These are phyloP conservation scores for Diploscapter pachys DNA, from an alignment of 1,140 invertebrate species.

Conservation along the genomic window DNA sequence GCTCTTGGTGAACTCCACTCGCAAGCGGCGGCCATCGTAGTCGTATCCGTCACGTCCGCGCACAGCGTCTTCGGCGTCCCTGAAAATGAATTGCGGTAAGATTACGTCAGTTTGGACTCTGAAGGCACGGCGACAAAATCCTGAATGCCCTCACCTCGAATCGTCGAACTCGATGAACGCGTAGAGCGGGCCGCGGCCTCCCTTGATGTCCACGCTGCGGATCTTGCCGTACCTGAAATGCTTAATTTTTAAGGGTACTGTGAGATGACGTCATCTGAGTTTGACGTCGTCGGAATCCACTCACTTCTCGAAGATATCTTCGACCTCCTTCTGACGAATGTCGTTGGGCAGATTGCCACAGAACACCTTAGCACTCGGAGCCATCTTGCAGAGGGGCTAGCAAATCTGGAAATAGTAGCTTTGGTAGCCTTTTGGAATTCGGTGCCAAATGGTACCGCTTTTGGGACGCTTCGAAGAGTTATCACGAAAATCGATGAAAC, in stretches of 20 bases:
- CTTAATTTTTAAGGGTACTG: too few species aligned
- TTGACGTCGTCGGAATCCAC: too few species aligned
- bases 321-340: conserved; percentile 93
- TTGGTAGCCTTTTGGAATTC: too few species aligned
- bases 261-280: too few species aligned
- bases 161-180: conserved; percentile 99
- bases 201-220: conserved; percentile 91
- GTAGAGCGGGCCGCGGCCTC: conserved; percentile 84
- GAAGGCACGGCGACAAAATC: neutral
- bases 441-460: too few species aligned
- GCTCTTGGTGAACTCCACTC: conserved; percentile 85
- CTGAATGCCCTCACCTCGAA: conserved; percentile 35
- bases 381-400: too few species aligned
- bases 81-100: conserved; percentile 5
- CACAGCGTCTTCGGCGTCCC: conserved; percentile 73
- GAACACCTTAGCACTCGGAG: conserved; percentile 67
- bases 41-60: conserved; percentile 91
- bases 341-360: conserved; percentile 97
- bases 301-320: conserved; percentile 83
- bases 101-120: neutral
- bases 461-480: too few species aligned
- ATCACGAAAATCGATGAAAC: too few species aligned
- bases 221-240: conserved; percentile 89
- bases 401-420: too few species aligned
- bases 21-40: conserved; percentile 88